Evolutionary conservation across 2,888 invertebrate genomes (phyloP), one percentile per base, ranked within the genome.

Genomic region (Pristionchus exspectatus): DNA sequence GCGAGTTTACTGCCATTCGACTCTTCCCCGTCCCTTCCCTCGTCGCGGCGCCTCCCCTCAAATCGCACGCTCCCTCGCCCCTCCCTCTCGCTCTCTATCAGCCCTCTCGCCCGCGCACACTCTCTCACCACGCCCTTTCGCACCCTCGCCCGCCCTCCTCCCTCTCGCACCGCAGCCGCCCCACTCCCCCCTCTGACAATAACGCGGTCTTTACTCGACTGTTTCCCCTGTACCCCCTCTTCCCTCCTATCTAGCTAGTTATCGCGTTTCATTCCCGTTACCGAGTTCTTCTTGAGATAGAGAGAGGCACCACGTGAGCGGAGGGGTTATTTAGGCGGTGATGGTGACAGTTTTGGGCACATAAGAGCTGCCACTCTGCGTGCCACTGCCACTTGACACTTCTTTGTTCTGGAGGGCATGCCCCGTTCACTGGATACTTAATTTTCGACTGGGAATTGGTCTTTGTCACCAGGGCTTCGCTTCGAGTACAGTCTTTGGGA

Each of bases 1-100:
- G 44, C 44, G 77, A 77, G 77, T 77, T 77, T 77, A 77, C 77
- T 74, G 72, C 69, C 69, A 27, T 24, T 27, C 27, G 69, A 59
- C 59, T 50, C 44, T 50, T 56, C 3, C 63, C 66, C 24, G 4
- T 66, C 27, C 10, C 27, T 66, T n/a, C n/a, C 56, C 24, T 24
- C 27, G 27, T 66, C 66, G 66, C n/a, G 18, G 66, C 66, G 12
- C 27, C 30, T 14, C 30, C 30, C 33, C 72, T 72, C 72, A 9
- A 18, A 18, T 14, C 72, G 38, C 33, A 14, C 33, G 72, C 72
- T 74, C 33, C 30, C 72, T 74, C 72, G 38, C 33, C 72, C 7
- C 72, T 5, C 72, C 72, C 44, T 38, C 77, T 77, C 44, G 21
- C 44, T 77, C 38, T 44, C 77, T 50, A 18, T n/a, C 77, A 9